Base-by-base conservation (phyloP, 1,140 invertebrate genomes). In the Atta colombica region DNA sequence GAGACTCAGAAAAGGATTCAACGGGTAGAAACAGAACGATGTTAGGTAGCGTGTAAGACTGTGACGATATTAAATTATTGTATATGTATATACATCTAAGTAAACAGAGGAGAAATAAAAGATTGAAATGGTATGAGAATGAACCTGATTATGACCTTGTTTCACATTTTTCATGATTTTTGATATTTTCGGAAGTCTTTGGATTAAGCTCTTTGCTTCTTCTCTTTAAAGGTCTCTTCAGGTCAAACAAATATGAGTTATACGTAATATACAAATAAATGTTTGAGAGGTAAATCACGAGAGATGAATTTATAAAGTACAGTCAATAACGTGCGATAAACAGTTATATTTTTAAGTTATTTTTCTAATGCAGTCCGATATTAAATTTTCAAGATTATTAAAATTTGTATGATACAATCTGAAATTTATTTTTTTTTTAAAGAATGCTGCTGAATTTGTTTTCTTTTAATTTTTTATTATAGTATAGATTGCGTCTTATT, bases 91-190 rank as follows among this genome's bases (percentile, higher is more conserved):
- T 88, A 90, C 77, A 28, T 65, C 31, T 86, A 80, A 88, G 68
- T 86, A 78, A 89, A 87, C 65, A 87, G 72, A 89, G 21, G 31
- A 89, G 68, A 90, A 90, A 91, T 89, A 91, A 91, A 88, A 77
- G 65, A 69, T 84, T 82, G 86, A 91, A 60, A 88, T 77, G 71
- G 65, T 58, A 63, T 53, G 35, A 63, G 45, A 66, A 74, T 74
- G 21, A 72, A 45, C 66, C 69, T 90, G 77, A 53, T 89, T 90
- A 61, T 61, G 18, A 51, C 55, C 69, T 75, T 35, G 14, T 75
- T 55, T 28, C 45, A 75, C 1, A 3, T 58, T 35, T 81, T 0
- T 82, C 21, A 2, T 61, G 21, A 72, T 31, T 21, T 74, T 63
- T 49, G 3, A 18, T 49, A 45, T 0, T 72, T 28, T 66, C 18